These are phyloP conservation scores for Drosophila subsilvestris DNA, from an alignment of 2,888 invertebrate species.

Conservation along the genomic window DNA sequence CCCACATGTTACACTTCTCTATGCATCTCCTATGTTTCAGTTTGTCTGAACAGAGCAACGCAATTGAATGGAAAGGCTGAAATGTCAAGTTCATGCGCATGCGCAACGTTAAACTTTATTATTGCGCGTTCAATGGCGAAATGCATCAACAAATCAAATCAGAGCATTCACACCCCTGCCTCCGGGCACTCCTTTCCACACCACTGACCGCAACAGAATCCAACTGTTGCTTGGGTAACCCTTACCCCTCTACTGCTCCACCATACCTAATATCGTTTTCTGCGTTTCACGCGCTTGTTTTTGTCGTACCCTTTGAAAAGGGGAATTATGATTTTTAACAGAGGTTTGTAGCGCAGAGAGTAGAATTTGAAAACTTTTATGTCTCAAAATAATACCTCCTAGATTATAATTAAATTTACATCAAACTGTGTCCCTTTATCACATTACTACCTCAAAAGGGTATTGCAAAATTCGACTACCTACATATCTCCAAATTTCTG, in stretches of 20 bases:
- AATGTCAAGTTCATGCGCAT: slow-evolving; percentile 68
- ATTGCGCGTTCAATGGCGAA: slow-evolving; percentile 30
- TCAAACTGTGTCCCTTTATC: background rate
- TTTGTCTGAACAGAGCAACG: slow-evolving; percentile 17
- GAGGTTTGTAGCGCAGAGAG: background rate
- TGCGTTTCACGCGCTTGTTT: background rate
- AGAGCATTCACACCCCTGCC: background rate
- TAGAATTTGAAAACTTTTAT: background rate
- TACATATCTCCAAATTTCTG: background rate
- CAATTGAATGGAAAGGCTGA: slow-evolving; percentile 40
- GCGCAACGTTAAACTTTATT: slow-evolving; percentile 35
- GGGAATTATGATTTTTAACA: background rate
- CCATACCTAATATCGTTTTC: background rate
- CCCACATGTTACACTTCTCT: background rate
- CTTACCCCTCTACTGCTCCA: too few species aligned
- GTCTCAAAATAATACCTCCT: background rate
- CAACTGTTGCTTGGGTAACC: background rate
- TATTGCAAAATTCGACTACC: background rate
- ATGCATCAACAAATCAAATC: slow-evolving; percentile 27
- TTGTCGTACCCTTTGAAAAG: background rate
- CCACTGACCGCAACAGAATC: background rate
- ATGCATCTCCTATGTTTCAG: background rate
- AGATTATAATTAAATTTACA: background rate
- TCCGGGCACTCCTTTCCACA: slow-evolving; percentile 12
- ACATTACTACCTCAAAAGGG: too few species aligned